Percentiles rank a stretch among this genome's conserved stretches.
These are phyloP conservation scores for Todiramphus saurophagus DNA, from an alignment of 2,113 vertebrate genomes.

Conservation along the genomic window DNA sequence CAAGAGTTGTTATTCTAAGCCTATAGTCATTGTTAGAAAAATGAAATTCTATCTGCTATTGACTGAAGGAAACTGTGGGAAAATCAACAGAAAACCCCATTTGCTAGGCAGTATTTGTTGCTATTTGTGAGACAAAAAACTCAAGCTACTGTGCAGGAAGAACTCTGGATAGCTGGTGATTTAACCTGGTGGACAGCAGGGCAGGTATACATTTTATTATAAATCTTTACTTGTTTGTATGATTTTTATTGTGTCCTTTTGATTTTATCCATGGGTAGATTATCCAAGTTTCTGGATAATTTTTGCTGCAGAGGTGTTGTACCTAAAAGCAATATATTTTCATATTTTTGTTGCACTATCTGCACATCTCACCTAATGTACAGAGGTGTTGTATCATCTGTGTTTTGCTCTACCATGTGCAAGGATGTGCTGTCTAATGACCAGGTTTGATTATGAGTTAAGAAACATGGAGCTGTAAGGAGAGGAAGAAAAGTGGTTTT, in stretches of 20 bases:
- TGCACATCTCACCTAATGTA: neutral
- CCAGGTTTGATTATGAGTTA: neutral
- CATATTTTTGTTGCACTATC: neutral
- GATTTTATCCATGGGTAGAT: neutral
- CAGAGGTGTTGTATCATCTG: neutral
- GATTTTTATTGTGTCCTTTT: neutral
- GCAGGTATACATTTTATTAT: neutral
- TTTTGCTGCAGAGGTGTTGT: neutral
- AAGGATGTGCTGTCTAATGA: neutral
- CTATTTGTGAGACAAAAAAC: neutral
- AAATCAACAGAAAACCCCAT: neutral
- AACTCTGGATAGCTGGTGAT: neutral
- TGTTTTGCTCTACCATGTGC: neutral
- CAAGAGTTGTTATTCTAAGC: constrained; percentile 25
- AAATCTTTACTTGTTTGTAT: neutral
- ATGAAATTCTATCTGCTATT: constrained; percentile 30
- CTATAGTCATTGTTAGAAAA: constrained; percentile 24
- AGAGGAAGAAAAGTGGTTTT: neutral
- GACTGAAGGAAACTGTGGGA: neutral
- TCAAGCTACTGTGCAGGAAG: neutral
- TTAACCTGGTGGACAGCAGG: neutral
- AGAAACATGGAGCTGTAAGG: neutral
- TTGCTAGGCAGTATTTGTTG: neutral
- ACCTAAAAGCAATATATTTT: neutral
- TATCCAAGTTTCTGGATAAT: neutral